phyloP scores from a whole-genome alignment of 2,113 vertebrate species.

The Oxyruncus cristatus region DNA sequence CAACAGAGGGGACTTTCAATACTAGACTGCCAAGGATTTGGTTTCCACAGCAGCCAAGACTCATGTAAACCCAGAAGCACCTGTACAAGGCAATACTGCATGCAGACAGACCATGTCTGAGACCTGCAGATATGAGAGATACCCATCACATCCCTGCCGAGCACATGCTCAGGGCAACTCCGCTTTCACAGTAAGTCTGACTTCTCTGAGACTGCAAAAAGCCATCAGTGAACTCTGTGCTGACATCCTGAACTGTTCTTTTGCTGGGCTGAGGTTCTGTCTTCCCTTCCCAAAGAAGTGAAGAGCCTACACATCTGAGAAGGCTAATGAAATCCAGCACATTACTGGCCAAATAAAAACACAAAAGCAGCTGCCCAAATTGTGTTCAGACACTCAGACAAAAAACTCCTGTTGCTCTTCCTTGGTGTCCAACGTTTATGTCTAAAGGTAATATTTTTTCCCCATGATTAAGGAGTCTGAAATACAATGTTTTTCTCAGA shows the following conservation, averaged over 20 bases:
- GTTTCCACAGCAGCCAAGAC: neutral
- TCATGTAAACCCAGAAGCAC: neutral
- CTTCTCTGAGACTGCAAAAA: neutral
- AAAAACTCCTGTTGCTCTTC: neutral
- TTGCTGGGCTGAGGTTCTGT: rapidly evolving
- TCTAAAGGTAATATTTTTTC: neutral
- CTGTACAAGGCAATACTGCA: neutral
- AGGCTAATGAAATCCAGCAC: neutral
- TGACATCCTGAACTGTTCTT: neutral
- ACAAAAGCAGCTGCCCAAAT: neutral
- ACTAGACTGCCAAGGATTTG: neutral
- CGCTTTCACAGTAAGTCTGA: neutral
- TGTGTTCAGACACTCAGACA: neutral
- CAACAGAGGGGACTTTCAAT: neutral
- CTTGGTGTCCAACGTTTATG: neutral
- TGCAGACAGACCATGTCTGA: neutral
- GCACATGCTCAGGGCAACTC: neutral
- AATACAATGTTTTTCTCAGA: neutral
- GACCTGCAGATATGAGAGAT: neutral
- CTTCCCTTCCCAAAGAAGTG: neutral
- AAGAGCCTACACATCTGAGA: neutral
- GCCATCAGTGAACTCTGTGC: neutral
- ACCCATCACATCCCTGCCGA: rapidly evolving
- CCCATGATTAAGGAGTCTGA: neutral
- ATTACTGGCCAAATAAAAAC: neutral